Evolutionary conservation across 2,888 invertebrate genomes (phyloP), one percentile per base, ranked within the genome.

Genomic region (Spodoptera picta): DNA sequence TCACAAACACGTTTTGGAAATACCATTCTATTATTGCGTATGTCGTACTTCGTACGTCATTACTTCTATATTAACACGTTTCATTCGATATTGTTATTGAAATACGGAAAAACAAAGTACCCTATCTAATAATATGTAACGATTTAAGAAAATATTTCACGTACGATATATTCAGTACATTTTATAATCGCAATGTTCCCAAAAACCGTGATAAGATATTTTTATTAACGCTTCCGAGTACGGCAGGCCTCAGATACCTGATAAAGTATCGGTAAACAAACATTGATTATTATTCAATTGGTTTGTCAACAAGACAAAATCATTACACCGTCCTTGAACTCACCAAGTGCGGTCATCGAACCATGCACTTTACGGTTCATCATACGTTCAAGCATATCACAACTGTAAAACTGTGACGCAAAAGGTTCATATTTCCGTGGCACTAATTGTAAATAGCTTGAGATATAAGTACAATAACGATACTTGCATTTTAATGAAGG

Each of bases 241-340:
- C 36, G 36, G 36, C 36, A 36, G 36, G 7, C 36, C 36, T 7
- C 48, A 24, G 49, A 12, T 42, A 9, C 12, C 36, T 9, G 23
- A 58, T 50, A 23, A 41, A n/a, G 24, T 41, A 36, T 53, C 4
- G n/a, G 49, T 31, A 12, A 51, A 24, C 11, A 62, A 42, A 14
- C 4, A 24, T 43, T 4, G 4, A 36, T 36, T 36, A 47, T 48
- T 36, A 55, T 46, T 43, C 24, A 31, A 46, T 31, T 23, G 19
- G n/a, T 42, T 24, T 45, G 14, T 59, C 14, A 50, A 56, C 45
- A 51, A 47, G 2, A 36, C 47, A 10, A 50, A 54, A 53, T 66
- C 50, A 27, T 61, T 50, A 49, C 55, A 43, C 46, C 67, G 75
- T 50, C 83, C 83, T 83, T 81, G 83, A 83, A 78, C 73, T 59